Percentiles rank a stretch among this genome's conserved stretches.
Conservation (phyloP, 2,797 vertebrate species). For the Esox lucius region DNA sequence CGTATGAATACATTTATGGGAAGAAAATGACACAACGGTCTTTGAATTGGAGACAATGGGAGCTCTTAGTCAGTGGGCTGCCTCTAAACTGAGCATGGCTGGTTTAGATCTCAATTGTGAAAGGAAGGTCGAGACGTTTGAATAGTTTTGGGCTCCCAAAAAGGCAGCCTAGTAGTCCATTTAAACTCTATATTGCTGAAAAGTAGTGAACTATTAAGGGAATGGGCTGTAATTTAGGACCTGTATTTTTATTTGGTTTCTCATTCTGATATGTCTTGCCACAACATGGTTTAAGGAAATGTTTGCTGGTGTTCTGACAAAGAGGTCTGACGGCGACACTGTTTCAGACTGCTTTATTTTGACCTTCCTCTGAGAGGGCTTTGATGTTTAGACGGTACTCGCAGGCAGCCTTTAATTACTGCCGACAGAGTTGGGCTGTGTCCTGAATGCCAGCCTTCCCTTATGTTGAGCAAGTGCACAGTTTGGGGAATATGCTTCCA, state of each 20-base stretch:
- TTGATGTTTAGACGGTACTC: background rate
- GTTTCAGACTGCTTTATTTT: background rate
- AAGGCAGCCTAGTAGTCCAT: background rate
- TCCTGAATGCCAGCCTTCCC: background rate
- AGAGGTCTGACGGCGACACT: background rate
- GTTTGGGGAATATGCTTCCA: background rate
- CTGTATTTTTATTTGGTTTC: slow-evolving; percentile 10
- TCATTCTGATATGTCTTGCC: slow-evolving; percentile 31
- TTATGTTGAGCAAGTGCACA: background rate
- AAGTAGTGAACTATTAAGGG: background rate
- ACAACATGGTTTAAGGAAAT: background rate
- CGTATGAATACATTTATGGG: slow-evolving; percentile 46
- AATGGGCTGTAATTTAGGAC: background rate
- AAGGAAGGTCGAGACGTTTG: slow-evolving; percentile 40
- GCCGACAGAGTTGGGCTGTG: background rate
- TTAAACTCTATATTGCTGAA: background rate
- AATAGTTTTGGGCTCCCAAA: slow-evolving; percentile 30
- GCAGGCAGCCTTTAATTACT: slow-evolving; percentile 1
- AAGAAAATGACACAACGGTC: slow-evolving; percentile 55
- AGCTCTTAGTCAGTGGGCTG: slow-evolving; percentile 53
- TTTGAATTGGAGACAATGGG: slow-evolving; percentile 57
- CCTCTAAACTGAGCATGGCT: background rate
- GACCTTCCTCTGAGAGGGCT: slow-evolving; percentile 1
- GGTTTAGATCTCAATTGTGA: background rate
- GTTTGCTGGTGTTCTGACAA: background rate